Evolutionary conservation across 2,888 invertebrate genomes (phyloP), one percentile per base, ranked within the genome.

Genomic region (Bimastos eiseni): DNA sequence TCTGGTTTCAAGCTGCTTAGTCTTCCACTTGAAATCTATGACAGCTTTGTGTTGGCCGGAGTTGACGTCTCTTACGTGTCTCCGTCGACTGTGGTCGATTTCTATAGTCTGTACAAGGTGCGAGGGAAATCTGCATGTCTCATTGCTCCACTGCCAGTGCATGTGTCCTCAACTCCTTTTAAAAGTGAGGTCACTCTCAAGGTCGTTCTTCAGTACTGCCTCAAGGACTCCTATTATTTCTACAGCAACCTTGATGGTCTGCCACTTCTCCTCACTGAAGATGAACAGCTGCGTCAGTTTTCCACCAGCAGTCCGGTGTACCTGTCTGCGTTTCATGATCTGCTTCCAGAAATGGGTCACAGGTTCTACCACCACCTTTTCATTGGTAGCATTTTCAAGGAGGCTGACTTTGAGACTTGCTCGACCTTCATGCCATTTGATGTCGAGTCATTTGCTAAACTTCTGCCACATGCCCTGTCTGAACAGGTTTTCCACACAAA

Each of bases 221-320:
- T 90, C 55, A 86, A 88, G 30, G 92, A 92, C 55, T 34, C 86
- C 6, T 86, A 91, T 34, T 86, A 90, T 33, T 92, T 93, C 83
- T 90, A 90, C 34, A 37, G 90, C 21, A 90, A 91, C 88, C 36
- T 92, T 5, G 91, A 92, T 21, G 91, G 91, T 1, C 88, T 93
- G 38, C 92, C 93, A 13, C 86, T 93, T 88, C 90, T 92, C 36
- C 91, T 92, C n/a, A 91, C 91, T 21, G 91, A 92, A 34, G 93
- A 93, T 89, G 91, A 89, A 24, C 91, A 92, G 88, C 91, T 93
- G n/a, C 91, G 92, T 21, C 89, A 89, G 30, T 93, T 93, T 91
- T 90, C 83, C 89, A 38, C 86, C n/a, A 91, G 91, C 34, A 91
- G 91, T n/a, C 92, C 92, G 15, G 90, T 92, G 1, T 93, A 92